Conservation (phyloP, 1,140 invertebrate species). For the Meloidogyne floridensis region DNA sequence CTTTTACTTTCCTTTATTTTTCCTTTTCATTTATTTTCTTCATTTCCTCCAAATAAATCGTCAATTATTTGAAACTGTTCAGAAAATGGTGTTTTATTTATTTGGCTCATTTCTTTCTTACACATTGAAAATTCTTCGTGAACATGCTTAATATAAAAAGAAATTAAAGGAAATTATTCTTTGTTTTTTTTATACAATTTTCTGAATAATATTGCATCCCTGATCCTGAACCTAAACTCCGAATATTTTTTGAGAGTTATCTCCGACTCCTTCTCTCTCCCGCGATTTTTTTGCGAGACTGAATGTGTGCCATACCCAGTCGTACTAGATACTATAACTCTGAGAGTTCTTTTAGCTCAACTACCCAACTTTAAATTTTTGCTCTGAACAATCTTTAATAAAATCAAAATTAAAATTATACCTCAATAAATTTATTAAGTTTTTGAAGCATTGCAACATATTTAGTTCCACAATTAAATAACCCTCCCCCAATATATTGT, state of each 20-base stretch:
- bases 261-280: too few relatives aligned
- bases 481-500: not conserved
- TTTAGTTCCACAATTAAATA: constrained; percentile 9
- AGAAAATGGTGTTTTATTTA: constrained; percentile 6
- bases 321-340: too few relatives aligned
- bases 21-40: not conserved
- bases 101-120: not conserved
- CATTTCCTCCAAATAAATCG: constrained; percentile 1
- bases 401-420: not conserved
- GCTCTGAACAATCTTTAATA: too few relatives aligned
- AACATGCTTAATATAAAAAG: not conserved
- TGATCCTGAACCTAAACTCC: too few relatives aligned
- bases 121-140: not conserved
- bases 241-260: too few relatives aligned
- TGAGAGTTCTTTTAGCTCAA: too few relatives aligned
- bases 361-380: too few relatives aligned
- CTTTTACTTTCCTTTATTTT: not conserved
- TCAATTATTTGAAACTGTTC: constrained; percentile 2
- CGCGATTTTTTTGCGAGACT: too few relatives aligned
- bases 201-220: too few relatives aligned
- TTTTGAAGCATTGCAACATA: not conserved
- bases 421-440: constrained; percentile 9
- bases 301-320: too few relatives aligned
- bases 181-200: too few relatives aligned
- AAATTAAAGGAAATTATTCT: not conserved